Evolutionary conservation across 2,797 vertebrate species (phyloP).

Genomic region (Sebastes kiyomatsui): DNA sequence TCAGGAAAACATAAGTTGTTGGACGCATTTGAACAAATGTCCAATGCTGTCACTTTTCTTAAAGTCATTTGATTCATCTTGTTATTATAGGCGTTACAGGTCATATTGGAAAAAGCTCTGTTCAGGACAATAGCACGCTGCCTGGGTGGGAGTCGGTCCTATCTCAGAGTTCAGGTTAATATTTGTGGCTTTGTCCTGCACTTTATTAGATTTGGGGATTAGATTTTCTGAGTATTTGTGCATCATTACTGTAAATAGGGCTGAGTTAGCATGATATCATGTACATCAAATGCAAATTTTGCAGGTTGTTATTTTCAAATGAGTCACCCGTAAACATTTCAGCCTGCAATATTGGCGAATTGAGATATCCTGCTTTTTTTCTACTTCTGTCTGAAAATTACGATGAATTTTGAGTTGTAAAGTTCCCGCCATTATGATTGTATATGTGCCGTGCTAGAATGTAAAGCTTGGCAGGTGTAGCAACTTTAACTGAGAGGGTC

Average conservation of each 20-base stretch:
- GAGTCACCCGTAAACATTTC: fast-evolving
- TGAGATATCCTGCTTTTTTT: background rate
- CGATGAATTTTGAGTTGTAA: background rate
- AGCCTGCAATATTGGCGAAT: background rate
- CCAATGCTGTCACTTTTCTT: background rate
- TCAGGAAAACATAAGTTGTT: background rate
- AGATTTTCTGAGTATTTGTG: background rate
- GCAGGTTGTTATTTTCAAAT: background rate
- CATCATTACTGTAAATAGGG: background rate
- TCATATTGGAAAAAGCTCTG: background rate
- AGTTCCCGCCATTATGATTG: background rate
- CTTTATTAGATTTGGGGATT: background rate
- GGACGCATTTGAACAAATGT: background rate
- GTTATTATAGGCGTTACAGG: too few species aligned
- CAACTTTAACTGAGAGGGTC: conserved; percentile 9
- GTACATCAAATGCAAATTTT: background rate
- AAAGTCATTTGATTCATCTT: background rate
- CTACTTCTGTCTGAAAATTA: background rate
- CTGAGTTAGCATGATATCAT: background rate
- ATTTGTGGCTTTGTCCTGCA: too few species aligned
- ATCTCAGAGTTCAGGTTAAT: background rate
- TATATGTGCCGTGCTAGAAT: background rate
- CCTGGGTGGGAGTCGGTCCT: fast-evolving
- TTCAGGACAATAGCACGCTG: background rate
- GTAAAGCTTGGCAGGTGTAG: conserved; percentile 42